Conservation (phyloP, 2,797 vertebrate genomes). For the Ctenopoma kingsleyae region DNA sequence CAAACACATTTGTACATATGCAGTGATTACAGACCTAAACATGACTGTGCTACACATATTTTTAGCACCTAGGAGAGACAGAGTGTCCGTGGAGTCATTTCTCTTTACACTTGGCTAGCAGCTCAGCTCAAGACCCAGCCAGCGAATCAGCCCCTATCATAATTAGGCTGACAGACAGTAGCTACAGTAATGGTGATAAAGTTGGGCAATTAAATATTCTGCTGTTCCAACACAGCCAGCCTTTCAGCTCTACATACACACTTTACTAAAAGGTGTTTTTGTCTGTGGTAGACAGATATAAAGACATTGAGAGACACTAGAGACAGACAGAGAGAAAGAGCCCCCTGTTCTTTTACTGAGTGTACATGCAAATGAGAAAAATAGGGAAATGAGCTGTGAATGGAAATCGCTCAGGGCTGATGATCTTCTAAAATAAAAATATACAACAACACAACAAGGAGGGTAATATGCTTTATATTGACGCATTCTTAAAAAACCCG, state of each 20-base stretch:
- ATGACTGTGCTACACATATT: slow-evolving; percentile 25
- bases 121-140: slow-evolving; percentile 37
- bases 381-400: slow-evolving; percentile 6
- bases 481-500: slow-evolving; percentile 29
- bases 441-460: slow-evolving; percentile 18
- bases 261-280: slow-evolving; percentile 27
- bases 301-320: slow-evolving; percentile 14
- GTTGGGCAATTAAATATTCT: slow-evolving; percentile 68
- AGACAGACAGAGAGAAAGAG: slow-evolving; percentile 18
- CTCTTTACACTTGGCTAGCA: slow-evolving; percentile 46
- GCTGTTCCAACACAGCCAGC: slow-evolving; percentile 31
- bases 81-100: slow-evolving; percentile 34
- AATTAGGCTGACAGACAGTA: slow-evolving; percentile 68
- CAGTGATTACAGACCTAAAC: slow-evolving; percentile 24
- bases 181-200: slow-evolving; percentile 74
- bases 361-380: slow-evolving; percentile 57
- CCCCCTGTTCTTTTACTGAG: slow-evolving; percentile 38
- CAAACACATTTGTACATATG: not conserved
- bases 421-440: slow-evolving; percentile 74
- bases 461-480: slow-evolving; percentile 24
- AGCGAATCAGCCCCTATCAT: slow-evolving; percentile 47
- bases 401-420: slow-evolving; percentile 54
- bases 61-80: slow-evolving; percentile 45
- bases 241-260: slow-evolving; percentile 4
- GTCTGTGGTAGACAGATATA: slow-evolving; percentile 30